A percentile compares a stretch with the other conserved stretches of the same genome.
phyloP scores from a whole-genome alignment of 1,140 invertebrate genomes.

The Drosophila chauvacae region DNA sequence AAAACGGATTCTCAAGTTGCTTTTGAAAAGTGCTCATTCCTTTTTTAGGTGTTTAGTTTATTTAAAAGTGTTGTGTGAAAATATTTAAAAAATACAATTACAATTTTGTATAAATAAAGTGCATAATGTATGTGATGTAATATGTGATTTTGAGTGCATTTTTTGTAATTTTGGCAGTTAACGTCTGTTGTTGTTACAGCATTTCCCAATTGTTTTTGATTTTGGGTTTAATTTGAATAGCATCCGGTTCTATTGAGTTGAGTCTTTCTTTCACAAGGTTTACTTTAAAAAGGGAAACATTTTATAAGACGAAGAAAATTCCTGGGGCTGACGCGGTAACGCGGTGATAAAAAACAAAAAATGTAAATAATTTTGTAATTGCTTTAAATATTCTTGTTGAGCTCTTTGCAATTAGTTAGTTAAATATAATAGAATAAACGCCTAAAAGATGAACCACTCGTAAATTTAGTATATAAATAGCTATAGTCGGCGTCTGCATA shows the following conservation, averaged over 20 bases:
- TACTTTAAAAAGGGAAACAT: constrained; percentile 23
- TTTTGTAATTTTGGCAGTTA: constrained; percentile 56
- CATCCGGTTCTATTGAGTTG: constrained; percentile 50
- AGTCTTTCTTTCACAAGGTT: constrained; percentile 55
- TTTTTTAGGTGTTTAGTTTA: constrained; percentile 74
- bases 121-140: constrained; percentile 31
- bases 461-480: constrained; percentile 36
- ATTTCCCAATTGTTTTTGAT: constrained; percentile 9
- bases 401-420: constrained; percentile 66
- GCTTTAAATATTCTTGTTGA: constrained; percentile 56
- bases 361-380: constrained; percentile 32
- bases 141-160: constrained; percentile 18
- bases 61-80: constrained; percentile 66
- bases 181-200: constrained; percentile 20
- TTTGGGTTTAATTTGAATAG: constrained; percentile 22
- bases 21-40: constrained; percentile 76
- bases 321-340: constrained; percentile 50
- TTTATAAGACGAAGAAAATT: constrained; percentile 66
- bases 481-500: constrained; percentile 47
- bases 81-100: constrained; percentile 69
- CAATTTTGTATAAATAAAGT: constrained; percentile 53
- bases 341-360: constrained; percentile 16
- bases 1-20: constrained; percentile 60
- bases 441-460: constrained; percentile 59
- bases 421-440: constrained; percentile 64